These are phyloP conservation scores for Machaerirhynchus nigripectus DNA, from an alignment of 2,113 vertebrate species.

Conservation along the genomic window DNA sequence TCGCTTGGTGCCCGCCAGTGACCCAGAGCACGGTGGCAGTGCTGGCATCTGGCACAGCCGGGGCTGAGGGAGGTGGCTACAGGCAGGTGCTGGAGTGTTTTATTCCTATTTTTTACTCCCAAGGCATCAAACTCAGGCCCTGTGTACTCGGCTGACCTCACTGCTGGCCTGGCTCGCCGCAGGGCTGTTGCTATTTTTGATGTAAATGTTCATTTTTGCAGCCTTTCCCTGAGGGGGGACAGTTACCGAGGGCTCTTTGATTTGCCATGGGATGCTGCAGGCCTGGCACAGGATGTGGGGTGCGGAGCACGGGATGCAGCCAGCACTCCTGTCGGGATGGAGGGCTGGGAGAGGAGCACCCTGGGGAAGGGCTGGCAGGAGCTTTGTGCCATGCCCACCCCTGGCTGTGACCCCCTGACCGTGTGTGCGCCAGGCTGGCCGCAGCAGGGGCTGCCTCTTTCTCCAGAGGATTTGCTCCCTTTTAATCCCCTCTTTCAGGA, in stretches of 20 bases:
- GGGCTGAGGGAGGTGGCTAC: neutral
- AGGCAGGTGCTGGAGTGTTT: neutral
- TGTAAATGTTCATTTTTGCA: neutral
- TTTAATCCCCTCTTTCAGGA: neutral
- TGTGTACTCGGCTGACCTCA: neutral
- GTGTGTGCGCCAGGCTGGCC: fast-evolving
- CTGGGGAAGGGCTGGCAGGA: neutral
- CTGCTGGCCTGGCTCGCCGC: neutral
- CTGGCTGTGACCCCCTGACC: neutral
- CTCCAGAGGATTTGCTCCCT: neutral
- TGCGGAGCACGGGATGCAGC: neutral
- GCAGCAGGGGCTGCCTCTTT: neutral
- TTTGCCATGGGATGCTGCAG: neutral
- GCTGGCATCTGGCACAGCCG: fast-evolving
- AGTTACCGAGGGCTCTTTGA: fast-evolving
- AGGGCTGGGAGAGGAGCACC: neutral
- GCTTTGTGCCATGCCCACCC: neutral
- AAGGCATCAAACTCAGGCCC: neutral
- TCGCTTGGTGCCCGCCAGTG: fast-evolving
- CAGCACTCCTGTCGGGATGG: neutral
- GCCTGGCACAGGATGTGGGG: neutral
- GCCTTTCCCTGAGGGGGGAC: neutral
- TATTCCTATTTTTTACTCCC: neutral
- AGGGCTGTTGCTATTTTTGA: neutral
- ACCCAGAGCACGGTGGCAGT: neutral